phyloP scores from a whole-genome alignment of 2,888 invertebrate species.

The Pantelozetes paolii region DNA sequence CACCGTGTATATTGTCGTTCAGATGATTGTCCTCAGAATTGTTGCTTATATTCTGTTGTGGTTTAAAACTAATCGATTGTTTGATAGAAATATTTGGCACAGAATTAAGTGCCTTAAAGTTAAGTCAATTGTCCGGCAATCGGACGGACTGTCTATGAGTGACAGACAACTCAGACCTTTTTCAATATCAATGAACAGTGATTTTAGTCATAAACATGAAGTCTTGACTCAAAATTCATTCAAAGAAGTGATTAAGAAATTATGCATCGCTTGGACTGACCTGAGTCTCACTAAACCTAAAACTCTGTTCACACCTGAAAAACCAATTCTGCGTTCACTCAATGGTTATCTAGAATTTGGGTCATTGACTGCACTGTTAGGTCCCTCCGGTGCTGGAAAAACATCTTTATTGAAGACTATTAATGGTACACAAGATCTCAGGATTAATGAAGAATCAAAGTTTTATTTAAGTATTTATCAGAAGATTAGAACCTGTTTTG shows the following conservation, averaged over 20 bases:
- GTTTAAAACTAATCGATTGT: not conserved
- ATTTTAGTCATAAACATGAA: not conserved
- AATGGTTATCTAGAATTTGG: not conserved
- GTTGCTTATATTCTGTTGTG: not conserved
- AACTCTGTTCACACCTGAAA: not conserved
- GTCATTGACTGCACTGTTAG: slow-evolving; percentile 1
- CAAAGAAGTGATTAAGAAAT: not conserved
- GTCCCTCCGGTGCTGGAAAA: not conserved
- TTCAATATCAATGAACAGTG: not conserved
- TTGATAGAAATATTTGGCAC: not conserved
- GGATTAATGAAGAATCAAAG: not conserved
- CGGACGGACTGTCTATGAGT: no score
- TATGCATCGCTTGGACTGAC: not conserved
- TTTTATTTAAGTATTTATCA: not conserved
- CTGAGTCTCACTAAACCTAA: not conserved
- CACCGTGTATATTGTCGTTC: not conserved
- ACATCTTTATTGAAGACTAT: not conserved
- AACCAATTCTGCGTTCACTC: not conserved
- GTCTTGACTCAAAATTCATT: not conserved
- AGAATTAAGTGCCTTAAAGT: no score
- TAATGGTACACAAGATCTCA: not conserved
- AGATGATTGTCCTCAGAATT: not conserved
- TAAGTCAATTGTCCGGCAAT: no score
- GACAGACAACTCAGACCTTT: no score
- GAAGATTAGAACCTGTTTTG: not conserved